Evolutionary conservation across 2,888 invertebrate genomes (phyloP).

Genomic region (Abscondita cerata): DNA sequence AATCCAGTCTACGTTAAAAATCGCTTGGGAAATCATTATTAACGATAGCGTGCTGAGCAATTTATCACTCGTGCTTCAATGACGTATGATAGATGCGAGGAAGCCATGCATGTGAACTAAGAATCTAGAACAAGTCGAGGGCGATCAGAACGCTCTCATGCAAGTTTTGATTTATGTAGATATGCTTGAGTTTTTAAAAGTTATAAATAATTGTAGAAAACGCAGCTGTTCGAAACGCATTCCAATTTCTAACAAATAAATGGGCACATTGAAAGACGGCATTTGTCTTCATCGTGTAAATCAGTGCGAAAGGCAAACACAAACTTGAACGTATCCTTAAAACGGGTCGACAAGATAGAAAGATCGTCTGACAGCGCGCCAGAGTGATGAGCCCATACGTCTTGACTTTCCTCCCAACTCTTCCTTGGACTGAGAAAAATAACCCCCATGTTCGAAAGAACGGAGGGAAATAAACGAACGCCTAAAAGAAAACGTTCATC

Average conservation of each 20-base stretch:
- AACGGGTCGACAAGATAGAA: constrained; percentile 56
- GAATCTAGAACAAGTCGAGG: constrained; percentile 23
- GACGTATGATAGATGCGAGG: constrained; percentile 48
- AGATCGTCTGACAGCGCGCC: constrained; percentile 56
- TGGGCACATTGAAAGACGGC: constrained; percentile 54
- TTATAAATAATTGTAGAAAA: constrained; percentile 30
- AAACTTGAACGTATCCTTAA: constrained; percentile 53
- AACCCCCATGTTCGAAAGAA: constrained; percentile 55
- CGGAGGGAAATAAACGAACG: constrained; percentile 49
- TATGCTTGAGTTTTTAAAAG: constrained; percentile 7
- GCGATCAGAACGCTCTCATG: constrained; percentile 13
- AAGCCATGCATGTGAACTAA: constrained; percentile 39
- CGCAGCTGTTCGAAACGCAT: constrained; percentile 42
- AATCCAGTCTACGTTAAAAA: constrained; percentile 43
- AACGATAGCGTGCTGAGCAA: constrained; percentile 48
- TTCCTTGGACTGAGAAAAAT: constrained; percentile 56
- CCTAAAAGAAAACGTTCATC: constrained; percentile 56
- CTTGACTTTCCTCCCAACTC: constrained; percentile 51
- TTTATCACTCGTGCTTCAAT: constrained; percentile 49
- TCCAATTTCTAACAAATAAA: constrained; percentile 52
- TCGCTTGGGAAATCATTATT: constrained; percentile 54
- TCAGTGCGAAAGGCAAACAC: constrained; percentile 55
- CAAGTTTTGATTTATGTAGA: constrained; percentile 20
- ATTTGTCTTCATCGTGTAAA: constrained; percentile 58
- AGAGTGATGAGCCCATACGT: constrained; percentile 59